Evolutionary conservation across 2,113 vertebrate species (phyloP).

Genomic region (Coturnix japonica): DNA sequence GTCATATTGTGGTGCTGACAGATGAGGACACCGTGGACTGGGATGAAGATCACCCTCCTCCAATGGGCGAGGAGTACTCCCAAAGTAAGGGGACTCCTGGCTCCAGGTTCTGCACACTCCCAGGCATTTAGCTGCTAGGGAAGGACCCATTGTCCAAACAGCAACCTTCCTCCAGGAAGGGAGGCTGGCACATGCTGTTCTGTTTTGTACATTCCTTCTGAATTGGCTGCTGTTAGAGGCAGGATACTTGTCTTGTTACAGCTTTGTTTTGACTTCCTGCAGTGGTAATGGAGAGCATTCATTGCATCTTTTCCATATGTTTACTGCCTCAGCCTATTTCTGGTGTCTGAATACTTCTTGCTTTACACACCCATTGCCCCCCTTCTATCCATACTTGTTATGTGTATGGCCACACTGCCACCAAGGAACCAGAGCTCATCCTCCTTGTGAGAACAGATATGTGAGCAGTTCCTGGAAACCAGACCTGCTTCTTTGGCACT

Average conservation of each 20-base stretch:
- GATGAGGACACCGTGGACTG: slow-evolving; percentile 96
- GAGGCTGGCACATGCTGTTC: fast-evolving
- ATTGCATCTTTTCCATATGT: not conserved
- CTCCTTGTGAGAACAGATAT: not conserved
- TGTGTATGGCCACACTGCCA: not conserved
- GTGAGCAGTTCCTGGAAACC: not conserved
- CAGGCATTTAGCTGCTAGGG: fast-evolving
- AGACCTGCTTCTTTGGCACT: not conserved
- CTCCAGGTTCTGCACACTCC: not conserved
- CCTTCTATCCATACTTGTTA: not conserved
- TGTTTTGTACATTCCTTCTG: not conserved
- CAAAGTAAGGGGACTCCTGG: slow-evolving; percentile 79
- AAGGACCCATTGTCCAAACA: not conserved
- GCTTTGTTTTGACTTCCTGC: not conserved
- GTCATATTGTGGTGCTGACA: slow-evolving; percentile 93
- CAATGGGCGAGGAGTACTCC: slow-evolving; percentile 96
- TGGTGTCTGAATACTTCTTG: not conserved
- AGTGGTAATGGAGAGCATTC: not conserved
- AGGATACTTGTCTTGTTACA: not conserved
- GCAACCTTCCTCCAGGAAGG: not conserved
- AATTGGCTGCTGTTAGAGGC: not conserved
- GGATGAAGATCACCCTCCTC: slow-evolving; percentile 95
- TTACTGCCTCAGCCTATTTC: not conserved
- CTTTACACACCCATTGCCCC: not conserved
- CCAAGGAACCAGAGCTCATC: not conserved